phyloP scores from a whole-genome alignment of 1,140 invertebrate species.

The Gryon sp. region DNA sequence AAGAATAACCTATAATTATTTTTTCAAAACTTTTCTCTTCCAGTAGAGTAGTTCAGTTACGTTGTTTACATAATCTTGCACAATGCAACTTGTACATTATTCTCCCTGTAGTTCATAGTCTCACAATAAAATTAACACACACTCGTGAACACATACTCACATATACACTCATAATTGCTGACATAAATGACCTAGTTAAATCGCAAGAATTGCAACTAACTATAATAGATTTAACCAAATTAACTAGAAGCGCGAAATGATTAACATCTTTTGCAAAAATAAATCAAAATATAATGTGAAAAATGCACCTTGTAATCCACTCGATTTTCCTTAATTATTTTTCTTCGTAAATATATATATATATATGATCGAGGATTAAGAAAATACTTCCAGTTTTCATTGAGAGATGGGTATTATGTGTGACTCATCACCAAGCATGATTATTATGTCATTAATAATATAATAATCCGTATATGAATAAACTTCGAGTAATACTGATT shows the following conservation, averaged over 20 bases:
- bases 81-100: slow-evolving; percentile 6
- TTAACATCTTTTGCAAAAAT: not conserved
- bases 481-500: too few relatives aligned
- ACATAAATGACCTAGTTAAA: slow-evolving; percentile 35
- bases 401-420: too few relatives aligned
- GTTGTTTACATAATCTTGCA: slow-evolving; percentile 2
- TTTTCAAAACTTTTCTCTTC: too few relatives aligned
- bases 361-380: too few relatives aligned
- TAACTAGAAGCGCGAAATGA: slow-evolving; percentile 4
- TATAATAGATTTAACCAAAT: slow-evolving; percentile 10
- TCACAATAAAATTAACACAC: slow-evolving; percentile 16
- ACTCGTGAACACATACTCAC: too few relatives aligned
- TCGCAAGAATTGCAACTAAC: slow-evolving; percentile 20
- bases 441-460: not conserved
- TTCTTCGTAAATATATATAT: too few relatives aligned
- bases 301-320: too few relatives aligned
- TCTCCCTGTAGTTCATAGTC: not conserved
- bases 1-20: too few relatives aligned
- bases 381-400: too few relatives aligned
- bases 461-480: not conserved
- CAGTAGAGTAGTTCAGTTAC: not conserved
- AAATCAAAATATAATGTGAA: not conserved
- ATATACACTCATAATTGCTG: too few relatives aligned
- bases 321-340: too few relatives aligned
- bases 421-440: not conserved